phyloP scores from a whole-genome alignment of 1,140 invertebrate genomes.

The Bombus fervidus region DNA sequence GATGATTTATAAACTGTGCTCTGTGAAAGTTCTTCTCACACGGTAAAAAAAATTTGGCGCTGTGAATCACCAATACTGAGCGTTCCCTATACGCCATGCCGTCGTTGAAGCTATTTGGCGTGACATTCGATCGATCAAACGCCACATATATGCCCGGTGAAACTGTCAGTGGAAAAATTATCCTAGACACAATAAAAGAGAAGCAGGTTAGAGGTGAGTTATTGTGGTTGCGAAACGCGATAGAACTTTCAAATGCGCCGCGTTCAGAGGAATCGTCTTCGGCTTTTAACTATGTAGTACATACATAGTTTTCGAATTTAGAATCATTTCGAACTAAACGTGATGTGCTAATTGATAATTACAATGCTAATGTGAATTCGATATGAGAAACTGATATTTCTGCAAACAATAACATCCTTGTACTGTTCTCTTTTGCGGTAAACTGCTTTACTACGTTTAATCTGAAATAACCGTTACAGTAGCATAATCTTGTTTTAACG shows the following conservation, averaged over 20 bases:
- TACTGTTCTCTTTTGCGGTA: accelerated
- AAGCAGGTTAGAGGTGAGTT: background rate
- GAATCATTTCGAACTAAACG: background rate
- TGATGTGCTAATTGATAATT: background rate
- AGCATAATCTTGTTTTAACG: background rate
- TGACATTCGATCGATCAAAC: background rate
- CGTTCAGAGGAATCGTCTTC: background rate
- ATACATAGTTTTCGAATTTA: background rate
- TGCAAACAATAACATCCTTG: background rate
- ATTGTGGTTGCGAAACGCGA: background rate
- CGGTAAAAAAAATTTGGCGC: background rate
- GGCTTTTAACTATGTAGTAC: background rate
- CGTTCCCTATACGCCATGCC: background rate
- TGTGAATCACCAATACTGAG: background rate
- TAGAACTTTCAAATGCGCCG: background rate
- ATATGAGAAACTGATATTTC: background rate
- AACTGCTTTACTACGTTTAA: background rate
- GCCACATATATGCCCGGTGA: background rate
- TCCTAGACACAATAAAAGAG: background rate
- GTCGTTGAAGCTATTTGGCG: background rate
- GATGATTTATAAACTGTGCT: too few species aligned
- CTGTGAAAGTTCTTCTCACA: too few species aligned
- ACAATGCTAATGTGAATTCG: background rate
- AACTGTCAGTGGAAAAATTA: background rate
- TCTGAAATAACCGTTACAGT: background rate